Percentiles rank a stretch among this genome's conserved stretches.
These are phyloP conservation scores for Podarcis cretensis DNA, from an alignment of 2,113 vertebrate genomes.

Conservation along the genomic window DNA sequence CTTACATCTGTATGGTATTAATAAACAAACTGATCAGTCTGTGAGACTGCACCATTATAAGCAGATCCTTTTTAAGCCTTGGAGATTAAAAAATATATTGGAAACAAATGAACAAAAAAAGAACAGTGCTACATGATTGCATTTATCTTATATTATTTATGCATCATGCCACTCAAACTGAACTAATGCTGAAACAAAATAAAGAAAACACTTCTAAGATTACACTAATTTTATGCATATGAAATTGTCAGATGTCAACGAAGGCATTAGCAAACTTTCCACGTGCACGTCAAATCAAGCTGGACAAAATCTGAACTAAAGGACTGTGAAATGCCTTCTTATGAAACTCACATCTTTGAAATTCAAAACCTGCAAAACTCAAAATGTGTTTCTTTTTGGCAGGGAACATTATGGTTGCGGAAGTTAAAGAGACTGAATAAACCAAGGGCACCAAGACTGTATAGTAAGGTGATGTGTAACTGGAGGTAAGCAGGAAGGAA, in stretches of 20 bases:
- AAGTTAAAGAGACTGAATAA: neutral
- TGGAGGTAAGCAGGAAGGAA: neutral
- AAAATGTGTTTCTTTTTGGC: neutral
- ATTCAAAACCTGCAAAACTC: neutral
- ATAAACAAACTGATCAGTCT: neutral
- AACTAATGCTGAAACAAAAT: neutral
- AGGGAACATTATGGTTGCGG: neutral
- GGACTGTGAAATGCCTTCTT: neutral
- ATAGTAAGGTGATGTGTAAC: neutral
- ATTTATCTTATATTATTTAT: neutral
- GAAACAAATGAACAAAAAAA: neutral
- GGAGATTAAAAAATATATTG: neutral
- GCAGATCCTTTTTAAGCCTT: neutral
- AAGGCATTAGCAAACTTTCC: neutral
- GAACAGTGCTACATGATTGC: too few species aligned
- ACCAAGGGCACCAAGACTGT: neutral
- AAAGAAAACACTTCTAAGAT: neutral
- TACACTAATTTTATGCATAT: neutral
- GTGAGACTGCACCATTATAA: neutral
- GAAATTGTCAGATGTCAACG: neutral
- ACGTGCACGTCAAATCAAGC: neutral
- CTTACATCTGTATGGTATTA: neutral
- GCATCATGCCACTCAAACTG: neutral
- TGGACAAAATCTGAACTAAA: neutral
- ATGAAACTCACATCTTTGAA: neutral